Evolutionary conservation across 2,888 invertebrate species (phyloP).

Genomic region (Lacanobia wlatinum): DNA sequence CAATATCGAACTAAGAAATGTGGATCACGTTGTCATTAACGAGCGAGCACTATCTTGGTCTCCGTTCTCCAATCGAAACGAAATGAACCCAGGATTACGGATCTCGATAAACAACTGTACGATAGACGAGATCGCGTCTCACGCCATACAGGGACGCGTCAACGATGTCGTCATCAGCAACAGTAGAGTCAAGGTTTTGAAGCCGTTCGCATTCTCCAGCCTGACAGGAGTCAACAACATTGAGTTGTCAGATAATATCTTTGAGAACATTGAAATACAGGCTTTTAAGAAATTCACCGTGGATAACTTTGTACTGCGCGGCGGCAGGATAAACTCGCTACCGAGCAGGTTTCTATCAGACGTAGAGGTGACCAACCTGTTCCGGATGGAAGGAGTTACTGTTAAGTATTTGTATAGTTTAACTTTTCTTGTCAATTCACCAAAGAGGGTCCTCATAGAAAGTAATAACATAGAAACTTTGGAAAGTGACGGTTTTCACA

Average conservation of each 20-base stretch:
- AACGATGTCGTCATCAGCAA: conserved; percentile 92
- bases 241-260: conserved; percentile 91
- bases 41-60: conserved; percentile 92
- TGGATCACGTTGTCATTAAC: conserved; percentile 91
- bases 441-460: conserved; percentile 91
- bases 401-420: conserved; percentile 92
- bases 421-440: conserved; percentile 92
- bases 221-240: conserved; percentile 92
- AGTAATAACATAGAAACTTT: conserved; percentile 91
- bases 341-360: conserved; percentile 94
- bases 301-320: conserved; percentile 92
- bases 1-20: conserved; percentile 91
- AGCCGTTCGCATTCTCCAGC: conserved; percentile 94
- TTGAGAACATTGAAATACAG: conserved; percentile 92
- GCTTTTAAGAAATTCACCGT: conserved; percentile 95
- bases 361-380: conserved; percentile 92
- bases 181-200: conserved; percentile 91
- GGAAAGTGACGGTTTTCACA: conserved; percentile 92
- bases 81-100: conserved; percentile 92
- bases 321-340: conserved; percentile 91
- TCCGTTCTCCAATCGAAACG: conserved; percentile 91
- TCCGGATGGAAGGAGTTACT: conserved; percentile 92
- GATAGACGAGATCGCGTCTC: conserved; percentile 89
- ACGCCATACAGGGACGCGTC: conserved; percentile 93
- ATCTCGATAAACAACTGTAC: conserved; percentile 88